Base-by-base conservation (phyloP, 2,797 vertebrate species). In the Odontamblyopus lacepedii region DNA sequence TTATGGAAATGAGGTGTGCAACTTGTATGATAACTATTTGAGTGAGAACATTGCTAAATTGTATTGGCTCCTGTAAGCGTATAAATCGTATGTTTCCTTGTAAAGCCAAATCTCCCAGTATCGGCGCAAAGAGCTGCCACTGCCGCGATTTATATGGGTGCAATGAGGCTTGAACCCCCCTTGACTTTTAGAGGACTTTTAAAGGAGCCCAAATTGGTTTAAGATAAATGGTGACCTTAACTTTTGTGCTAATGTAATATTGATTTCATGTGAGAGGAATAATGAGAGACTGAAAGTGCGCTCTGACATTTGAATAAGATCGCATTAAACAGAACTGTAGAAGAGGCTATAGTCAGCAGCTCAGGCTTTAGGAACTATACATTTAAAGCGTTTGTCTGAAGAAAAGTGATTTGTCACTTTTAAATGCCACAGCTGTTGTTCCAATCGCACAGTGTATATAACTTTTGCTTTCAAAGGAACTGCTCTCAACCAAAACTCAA, bases 151-250 rank as follows among this genome's bases (percentile, higher is more conserved):
- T 38, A 38, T 38, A 38, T 1, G 9, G 12, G 23, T 4, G n/a
- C n/a, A 26, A 13, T 15, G 44, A 13, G 55, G 9, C 55, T 13
- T 48, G 13, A 48, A 48, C 12, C 3, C 41, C 44, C 44, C 23
- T 26, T 57, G 55, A 57, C 55, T 57, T 57, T 23, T 6, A 55
- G 1, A 48, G 44, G 44, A 48, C 12, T 48, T 38, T 48, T 48
- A 48, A 48, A 55, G 8, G 18, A 19, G 63, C 23, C 12, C n/a
- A 23, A 64, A 44, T 23, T 1, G 16, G 18, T 4, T 48, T 26
- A 15, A 64, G 63, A 64, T 64, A 64, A 64, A 48, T 64, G 38
- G 63, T 27, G 63, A 64, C 63, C 63, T 64, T 64, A 23, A 44
- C n/a, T 48, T 27, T 64, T 44, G 38, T 18, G 6, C 63, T 48